Evolutionary conservation across 2,888 invertebrate genomes (phyloP).

Genomic region (Entomobrya multifasciata): DNA sequence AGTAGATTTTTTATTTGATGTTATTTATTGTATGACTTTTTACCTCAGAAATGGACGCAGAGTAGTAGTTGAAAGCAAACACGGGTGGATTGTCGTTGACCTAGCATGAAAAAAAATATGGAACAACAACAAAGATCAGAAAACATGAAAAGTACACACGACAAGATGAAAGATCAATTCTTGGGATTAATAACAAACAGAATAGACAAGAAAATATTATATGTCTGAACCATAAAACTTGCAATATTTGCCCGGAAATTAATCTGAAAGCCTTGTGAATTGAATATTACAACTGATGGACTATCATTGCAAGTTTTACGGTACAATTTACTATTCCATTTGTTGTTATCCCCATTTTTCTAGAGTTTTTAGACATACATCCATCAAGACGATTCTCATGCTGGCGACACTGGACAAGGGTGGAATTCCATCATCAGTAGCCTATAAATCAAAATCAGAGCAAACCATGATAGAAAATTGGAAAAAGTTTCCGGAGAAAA

Average conservation of each 20-base stretch:
- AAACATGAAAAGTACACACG: too few relatives aligned
- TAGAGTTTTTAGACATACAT: conserved; percentile 83
- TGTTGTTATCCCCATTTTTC: too few relatives aligned
- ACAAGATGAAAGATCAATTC: conserved; percentile 30
- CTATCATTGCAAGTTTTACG: not conserved
- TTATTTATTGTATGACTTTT: too few relatives aligned
- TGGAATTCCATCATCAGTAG: conserved; percentile 91
- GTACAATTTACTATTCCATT: not conserved
- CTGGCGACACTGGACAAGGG: conserved; percentile 86
- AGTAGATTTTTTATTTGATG: too few relatives aligned
- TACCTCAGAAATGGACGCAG: conserved; percentile 88
- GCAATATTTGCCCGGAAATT: not conserved
- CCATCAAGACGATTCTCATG: conserved; percentile 91
- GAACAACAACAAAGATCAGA: conserved; percentile 19
- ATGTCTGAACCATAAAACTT: conserved; percentile 1
- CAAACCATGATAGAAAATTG: conserved; percentile 13
- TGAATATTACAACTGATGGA: too few relatives aligned
- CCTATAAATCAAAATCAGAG: conserved; percentile 81
- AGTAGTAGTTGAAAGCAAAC: conserved; percentile 91
- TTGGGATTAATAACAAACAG: conserved; percentile 42
- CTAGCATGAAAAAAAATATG: conserved; percentile 20
- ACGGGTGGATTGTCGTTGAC: conserved; percentile 94
- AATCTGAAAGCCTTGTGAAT: not conserved
- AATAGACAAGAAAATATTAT: too few relatives aligned
- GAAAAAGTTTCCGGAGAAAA: conserved; percentile 13